phyloP scores from a whole-genome alignment of 2,888 invertebrate genomes.

The Teleiodes luculella region DNA sequence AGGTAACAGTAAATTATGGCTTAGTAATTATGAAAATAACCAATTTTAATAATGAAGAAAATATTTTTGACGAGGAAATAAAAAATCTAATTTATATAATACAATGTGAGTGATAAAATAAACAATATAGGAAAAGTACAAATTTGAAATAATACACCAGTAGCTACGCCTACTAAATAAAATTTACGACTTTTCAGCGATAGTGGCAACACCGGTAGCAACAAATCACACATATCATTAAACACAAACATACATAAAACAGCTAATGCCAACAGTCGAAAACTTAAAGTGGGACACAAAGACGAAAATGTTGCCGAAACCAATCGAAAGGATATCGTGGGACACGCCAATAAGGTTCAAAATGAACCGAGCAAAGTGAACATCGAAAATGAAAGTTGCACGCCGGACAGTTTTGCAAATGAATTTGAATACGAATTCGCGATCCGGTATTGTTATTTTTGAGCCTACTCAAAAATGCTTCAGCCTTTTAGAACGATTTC shows the following conservation, averaged over 20 bases:
- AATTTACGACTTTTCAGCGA: background rate
- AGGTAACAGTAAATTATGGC: no score
- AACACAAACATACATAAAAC: conserved; percentile 13
- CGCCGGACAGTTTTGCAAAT: conserved; percentile 61
- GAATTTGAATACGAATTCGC: conserved; percentile 66
- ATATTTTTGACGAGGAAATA: no score
- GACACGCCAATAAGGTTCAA: conserved; percentile 33
- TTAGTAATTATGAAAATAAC: no score
- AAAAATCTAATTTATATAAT: no score
- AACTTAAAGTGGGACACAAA: conserved; percentile 63
- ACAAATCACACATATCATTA: conserved; percentile 15
- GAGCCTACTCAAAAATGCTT: conserved; percentile 6
- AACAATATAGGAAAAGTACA: background rate
- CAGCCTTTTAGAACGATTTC: background rate
- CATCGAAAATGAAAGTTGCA: conserved; percentile 73
- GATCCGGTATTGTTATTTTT: conserved; percentile 28
- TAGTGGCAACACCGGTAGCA: conserved; percentile 1
- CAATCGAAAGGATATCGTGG: background rate
- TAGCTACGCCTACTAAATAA: background rate
- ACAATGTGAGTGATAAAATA: no score
- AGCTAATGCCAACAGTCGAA: conserved; percentile 41
- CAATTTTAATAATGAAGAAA: no score
- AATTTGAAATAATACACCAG: background rate
- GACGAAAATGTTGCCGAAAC: conserved; percentile 60
- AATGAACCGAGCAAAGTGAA: conserved; percentile 24